Base-by-base conservation (phyloP, 2,797 vertebrate species). In the Pseudochromis fuscus region DNA sequence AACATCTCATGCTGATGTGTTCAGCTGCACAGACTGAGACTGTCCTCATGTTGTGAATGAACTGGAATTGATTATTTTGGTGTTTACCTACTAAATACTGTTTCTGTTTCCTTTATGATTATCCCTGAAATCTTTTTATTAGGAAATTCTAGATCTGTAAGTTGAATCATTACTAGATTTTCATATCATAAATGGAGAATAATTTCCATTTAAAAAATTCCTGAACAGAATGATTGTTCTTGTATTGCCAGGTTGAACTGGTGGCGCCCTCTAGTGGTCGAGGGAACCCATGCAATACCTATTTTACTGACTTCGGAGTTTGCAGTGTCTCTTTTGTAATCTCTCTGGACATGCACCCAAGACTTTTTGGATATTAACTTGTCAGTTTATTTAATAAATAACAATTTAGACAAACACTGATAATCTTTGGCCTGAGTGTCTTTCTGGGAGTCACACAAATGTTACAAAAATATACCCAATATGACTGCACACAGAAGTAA, bases 321-420 rank as follows among this genome's bases (percentile, higher is more conserved):
- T 66, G 7, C n/a, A 53, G 16, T 50, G 35, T 74, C 37, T 69
- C 25, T 86, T 84, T 80, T 84, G 66, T 83, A 84, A 77, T 42
- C 37, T 60, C 24, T 55, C 31, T 72, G 46, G 27, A 63, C 25
- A 67, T 67, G 56, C 45, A 68, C 25, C 38, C 8, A 37, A 27
- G 4, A 48, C 24, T 44, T 81, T 87, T 81, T 67, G 23, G 16
- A 71, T 55, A 68, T 83, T 52, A 48, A 51, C 75, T 31, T 78
- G 24, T 81, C 33, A 60, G 7, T 79, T 78, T 85, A 69, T 85
- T 70, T 75, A 88, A 89, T 86, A 82, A 82, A 87, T 44, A 27
- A 58, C 35, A 55, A 38, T 78, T 66, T 24, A 51, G 30, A 76
- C 7, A 63, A 75, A 76, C 19, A 21, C 0, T 31, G 12, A 8